Evolutionary conservation across 2,888 invertebrate species (phyloP), one percentile per base, ranked within the genome.

Genomic region (Xylota segnis): DNA sequence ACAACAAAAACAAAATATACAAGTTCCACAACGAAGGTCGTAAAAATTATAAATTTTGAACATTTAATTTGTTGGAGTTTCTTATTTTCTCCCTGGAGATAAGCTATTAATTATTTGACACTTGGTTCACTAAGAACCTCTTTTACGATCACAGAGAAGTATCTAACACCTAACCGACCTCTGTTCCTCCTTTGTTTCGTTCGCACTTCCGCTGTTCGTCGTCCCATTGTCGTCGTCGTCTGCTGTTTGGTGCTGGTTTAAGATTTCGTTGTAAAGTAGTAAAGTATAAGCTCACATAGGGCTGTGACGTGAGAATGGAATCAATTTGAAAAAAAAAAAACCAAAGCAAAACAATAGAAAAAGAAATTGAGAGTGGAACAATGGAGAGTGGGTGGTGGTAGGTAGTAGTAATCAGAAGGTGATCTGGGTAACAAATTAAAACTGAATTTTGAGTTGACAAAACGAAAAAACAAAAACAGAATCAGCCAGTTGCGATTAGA

Each of bases 381-480:
- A 14, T 14, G 12, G 14, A 43, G 5, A n/a, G n/a, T n/a, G 14
- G 40, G 63, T 58, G 58, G 54, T 23, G 23, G 9, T 0, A 9
- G 75, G 63, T 27, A 50, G 59, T 65, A 59, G 23, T 32, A 47
- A 74, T 78, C 68, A 61, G 34, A 74, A 77, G 68, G 59, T 72
- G 66, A 83, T 77, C 68, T 79, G 32, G 74, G 47, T 56, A 70
- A 63, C 74, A 74, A 66, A 63, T 74, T 77, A 63, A 74, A 79
- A 74, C 37, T 18, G 23, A 75, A 66, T 59, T 66, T 75, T 52
- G 45, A 37, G 43, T 37, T 40, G 45, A 61, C 32, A 32, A 65
- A 70, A 23, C 29, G n/a, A n/a, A n/a, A n/a, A n/a, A n/a, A n/a
- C n/a, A n/a, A 29, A 18, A 58, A 0, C 61, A 66, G 47, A 18